Base-by-base conservation (phyloP, 2,797 vertebrate genomes). In the Catamblyrhynchus diadema region DNA sequence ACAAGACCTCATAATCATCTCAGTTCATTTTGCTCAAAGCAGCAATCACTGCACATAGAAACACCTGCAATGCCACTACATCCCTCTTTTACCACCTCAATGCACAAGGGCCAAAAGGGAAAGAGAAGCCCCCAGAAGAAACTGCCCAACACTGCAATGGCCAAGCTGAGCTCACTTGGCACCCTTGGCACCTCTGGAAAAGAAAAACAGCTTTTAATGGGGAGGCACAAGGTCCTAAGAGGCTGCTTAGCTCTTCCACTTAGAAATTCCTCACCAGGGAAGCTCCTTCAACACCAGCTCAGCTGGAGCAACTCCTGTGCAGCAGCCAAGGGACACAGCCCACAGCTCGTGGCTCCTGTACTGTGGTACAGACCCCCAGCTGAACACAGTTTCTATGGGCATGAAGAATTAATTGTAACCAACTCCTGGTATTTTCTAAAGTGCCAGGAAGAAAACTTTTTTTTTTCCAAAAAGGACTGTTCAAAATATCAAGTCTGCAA, bases 231-330 rank as follows among this genome's bases (percentile, higher is more conserved):
- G 45, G 50, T 45, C 44, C 14, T 35, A 16, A 65, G 47, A 65
- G 39, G 56, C 9, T 73, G 44, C 72, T 45, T 39, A 78, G 50
- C 30, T 33, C 44, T n/a, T 10, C 10, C 59, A 59, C 3, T 3
- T 13, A 50, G 44, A 61, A 77, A 75, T 24, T 72, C 59, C 73
- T 65, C 22, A 19, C 18, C 39, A 48, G 12, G n/a, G 18, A 86
- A 91, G 47, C 25, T 85, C 30, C 61, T 82, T 57, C 18, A 62
- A 64, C 3, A 7, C 7, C 28, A 90, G 23, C 28, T 47, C 54
- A 66, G 56, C 20, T 85, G 32, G 10, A 25, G 47, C 19, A 83
- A 1, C 7, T 35, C n/a, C 22, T 1, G 1, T 0, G 0, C 41
- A 48, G 64, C 2, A 4, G 37, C 17, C 33, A 50, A 44, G 35